Base-by-base conservation (phyloP, 53 echinoderm and acorn worm genomes). In the Actinopyga echinites region DNA sequence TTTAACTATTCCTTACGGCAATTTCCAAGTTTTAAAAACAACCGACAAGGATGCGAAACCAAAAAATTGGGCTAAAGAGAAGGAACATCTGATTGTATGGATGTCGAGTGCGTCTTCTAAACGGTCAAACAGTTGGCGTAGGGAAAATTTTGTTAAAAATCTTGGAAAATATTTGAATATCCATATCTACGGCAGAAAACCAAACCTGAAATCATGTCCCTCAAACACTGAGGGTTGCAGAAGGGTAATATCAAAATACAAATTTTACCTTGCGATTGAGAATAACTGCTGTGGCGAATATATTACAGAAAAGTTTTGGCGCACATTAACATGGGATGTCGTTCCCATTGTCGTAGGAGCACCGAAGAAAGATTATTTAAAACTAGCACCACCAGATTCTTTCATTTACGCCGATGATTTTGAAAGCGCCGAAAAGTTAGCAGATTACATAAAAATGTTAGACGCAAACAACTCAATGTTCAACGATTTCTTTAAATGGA, bases 251-350 rank as follows among this genome's bases (percentile, higher is more conserved):
- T 52, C 52, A 8, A 52, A 24, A 19, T 75, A 75, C 52, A 75
- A 75, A 10, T 75, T 75, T 26, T 75, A 75, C 55, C 75, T 75
- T 44, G 37, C 75, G 2, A 12, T 75, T 45, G 75, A 75, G 25
- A 75, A 75, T 43, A 75, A 54, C 22, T 75, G 75, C 43, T 75
- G 75, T n/a, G 44, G 30, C 2, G 75, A 75, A 54, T 75, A 75
- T 24, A 75, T 75, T 3, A 75, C 75, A 30, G 75, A 75, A 29
- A 75, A 75, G 45, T 75, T 75, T 54, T 75, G 75, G 75, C 29
- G 75, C 7, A 54, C 75, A 8, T 30, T 75, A 20, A 75, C 49
- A 26, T 75, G 44, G 49, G 75, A 43, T 45, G 54, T 75, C 19
- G 55, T 75, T 22, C 75, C 75, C 30, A 75, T 75, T 13, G 75